These are phyloP conservation scores for Tapera naevia DNA, from an alignment of 2,797 vertebrate species.

Conservation along the genomic window DNA sequence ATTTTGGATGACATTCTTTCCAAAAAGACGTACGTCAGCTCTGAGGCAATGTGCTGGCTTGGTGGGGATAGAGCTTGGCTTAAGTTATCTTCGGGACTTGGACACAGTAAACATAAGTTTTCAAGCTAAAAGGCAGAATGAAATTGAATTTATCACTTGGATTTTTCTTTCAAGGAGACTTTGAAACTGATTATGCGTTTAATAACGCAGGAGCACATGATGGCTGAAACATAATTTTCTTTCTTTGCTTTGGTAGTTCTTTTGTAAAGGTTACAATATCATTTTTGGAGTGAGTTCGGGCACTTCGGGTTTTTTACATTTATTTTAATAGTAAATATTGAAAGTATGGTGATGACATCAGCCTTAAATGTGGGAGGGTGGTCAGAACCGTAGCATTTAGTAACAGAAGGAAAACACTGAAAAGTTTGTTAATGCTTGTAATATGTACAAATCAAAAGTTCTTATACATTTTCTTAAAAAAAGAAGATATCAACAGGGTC, in stretches of 20 bases:
- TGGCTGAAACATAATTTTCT: background rate
- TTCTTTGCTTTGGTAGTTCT: constrained; percentile 24
- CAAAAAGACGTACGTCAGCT: rapidly evolving
- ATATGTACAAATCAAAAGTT: background rate
- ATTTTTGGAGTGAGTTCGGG: background rate
- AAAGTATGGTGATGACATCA: constrained; percentile 20
- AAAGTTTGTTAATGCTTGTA: background rate
- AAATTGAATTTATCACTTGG: background rate
- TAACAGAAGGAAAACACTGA: background rate
- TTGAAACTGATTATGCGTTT: constrained; percentile 15
- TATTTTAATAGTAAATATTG: constrained; percentile 37
- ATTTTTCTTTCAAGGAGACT: background rate
- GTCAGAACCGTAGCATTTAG: background rate
- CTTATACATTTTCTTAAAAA: background rate
- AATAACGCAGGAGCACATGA: background rate
- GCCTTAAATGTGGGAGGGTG: background rate
- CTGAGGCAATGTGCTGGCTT: background rate
- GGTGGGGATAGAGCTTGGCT: background rate
- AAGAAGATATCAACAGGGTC: background rate
- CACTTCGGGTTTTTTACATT: background rate
- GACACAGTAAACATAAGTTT: background rate
- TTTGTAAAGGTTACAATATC: constrained; percentile 44
- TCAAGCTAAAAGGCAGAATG: background rate
- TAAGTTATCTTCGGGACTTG: background rate
- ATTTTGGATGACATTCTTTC: background rate